These are phyloP conservation scores for Cossypha niveicapilla DNA, from an alignment of 2,797 vertebrate genomes.

Conservation along the genomic window DNA sequence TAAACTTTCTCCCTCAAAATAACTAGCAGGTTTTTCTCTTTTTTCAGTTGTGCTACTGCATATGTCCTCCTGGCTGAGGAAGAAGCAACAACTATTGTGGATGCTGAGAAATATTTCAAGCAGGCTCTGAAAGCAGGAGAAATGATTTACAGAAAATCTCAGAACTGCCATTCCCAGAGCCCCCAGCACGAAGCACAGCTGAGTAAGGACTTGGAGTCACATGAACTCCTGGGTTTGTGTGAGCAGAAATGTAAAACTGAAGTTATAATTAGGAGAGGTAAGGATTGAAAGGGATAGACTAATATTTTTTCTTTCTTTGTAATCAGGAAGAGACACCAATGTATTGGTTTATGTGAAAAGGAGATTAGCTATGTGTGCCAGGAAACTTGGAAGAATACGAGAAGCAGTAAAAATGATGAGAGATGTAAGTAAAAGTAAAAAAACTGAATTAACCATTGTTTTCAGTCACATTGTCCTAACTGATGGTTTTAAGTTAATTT, in stretches of 20 bases:
- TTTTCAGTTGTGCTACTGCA: conserved; percentile 87
- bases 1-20: not conserved
- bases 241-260: not conserved
- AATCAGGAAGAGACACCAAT: conserved; percentile 93
- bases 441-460: not conserved
- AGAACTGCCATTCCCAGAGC: conserved; percentile 78
- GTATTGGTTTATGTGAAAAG: conserved; percentile 95
- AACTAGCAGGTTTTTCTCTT: not conserved
- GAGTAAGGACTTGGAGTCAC: conserved; percentile 67
- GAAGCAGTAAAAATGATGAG: conserved; percentile 99
- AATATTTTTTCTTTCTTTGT: not conserved
- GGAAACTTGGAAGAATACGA: conserved; percentile 93
- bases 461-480: not conserved
- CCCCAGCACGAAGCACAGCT: conserved; percentile 81
- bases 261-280: not conserved
- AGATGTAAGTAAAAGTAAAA: conserved; percentile 85
- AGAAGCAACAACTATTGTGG: conserved; percentile 95
- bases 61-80: conserved; percentile 96
- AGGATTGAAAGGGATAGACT: not conserved
- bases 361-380: conserved; percentile 96
- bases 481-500: not conserved
- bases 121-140: conserved; percentile 93
- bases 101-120: conserved; percentile 94
- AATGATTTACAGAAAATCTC: conserved; percentile 78
- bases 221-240: not conserved